phyloP scores from a whole-genome alignment of 2,888 invertebrate species.

The Harmothoe impar region DNA sequence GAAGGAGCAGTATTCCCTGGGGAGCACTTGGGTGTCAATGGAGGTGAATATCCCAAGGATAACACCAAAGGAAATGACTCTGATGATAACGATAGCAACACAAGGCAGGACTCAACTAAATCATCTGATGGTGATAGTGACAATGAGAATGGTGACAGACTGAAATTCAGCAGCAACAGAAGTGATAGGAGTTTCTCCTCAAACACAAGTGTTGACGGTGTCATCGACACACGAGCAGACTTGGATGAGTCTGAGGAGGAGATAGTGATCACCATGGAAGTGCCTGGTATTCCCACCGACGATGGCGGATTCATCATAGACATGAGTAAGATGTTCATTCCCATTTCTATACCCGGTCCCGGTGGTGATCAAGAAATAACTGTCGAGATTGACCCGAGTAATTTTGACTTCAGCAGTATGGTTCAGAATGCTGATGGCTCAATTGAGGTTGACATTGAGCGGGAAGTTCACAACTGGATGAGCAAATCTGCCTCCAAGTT shows the following conservation, averaged over 20 bases:
- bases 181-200: conserved; percentile 58
- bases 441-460: conserved; percentile 41
- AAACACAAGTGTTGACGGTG: conserved; percentile 52
- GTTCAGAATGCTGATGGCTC: conserved; percentile 51
- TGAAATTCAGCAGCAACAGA: not conserved
- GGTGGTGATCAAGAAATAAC: conserved; percentile 55
- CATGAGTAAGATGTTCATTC: conserved; percentile 59
- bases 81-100: conserved; percentile 1
- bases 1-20: not conserved
- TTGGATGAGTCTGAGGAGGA: conserved; percentile 42
- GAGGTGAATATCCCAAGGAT: not conserved
- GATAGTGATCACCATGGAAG: conserved; percentile 51
- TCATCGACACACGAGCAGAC: conserved; percentile 49
- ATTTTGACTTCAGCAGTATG: conserved; percentile 50
- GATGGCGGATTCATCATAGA: conserved; percentile 53
- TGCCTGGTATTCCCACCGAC: conserved; percentile 48
- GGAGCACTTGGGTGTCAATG: not conserved
- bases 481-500: conserved; percentile 16
- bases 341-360: conserved; percentile 42
- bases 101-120: conserved; percentile 27
- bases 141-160: conserved; percentile 23
- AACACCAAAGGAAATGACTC: not conserved
- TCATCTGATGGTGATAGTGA: conserved; percentile 43
- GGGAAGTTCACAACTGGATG: conserved; percentile 52
- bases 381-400: conserved; percentile 38